Conservation (phyloP, 2,888 invertebrate species). For the Augochlorella aurata region DNA sequence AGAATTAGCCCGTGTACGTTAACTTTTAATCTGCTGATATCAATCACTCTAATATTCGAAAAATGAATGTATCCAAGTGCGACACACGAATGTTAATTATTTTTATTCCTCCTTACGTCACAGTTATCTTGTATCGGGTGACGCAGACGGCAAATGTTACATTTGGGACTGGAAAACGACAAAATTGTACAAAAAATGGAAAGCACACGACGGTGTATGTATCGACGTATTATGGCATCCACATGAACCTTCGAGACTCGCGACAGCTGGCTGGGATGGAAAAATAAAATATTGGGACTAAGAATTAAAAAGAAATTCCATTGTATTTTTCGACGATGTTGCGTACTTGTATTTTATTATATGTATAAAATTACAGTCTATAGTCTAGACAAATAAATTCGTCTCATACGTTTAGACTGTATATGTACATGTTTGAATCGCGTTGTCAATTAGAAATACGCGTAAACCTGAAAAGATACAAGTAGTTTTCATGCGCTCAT, state of each 20-base stretch:
- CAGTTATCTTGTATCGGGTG: slow-evolving; percentile 98
- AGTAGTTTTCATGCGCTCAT: not conserved
- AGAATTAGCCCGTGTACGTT: not conserved
- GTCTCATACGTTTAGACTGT: no score
- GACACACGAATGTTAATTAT: not conserved
- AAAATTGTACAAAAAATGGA: slow-evolving; percentile 98
- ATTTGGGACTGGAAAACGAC: slow-evolving; percentile 99
- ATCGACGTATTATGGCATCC: slow-evolving; percentile 98
- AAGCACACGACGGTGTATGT: slow-evolving; percentile 99
- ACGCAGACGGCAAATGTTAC: slow-evolving; percentile 99
- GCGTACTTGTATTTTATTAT: slow-evolving; percentile 32
- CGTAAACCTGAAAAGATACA: no score
- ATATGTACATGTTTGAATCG: no score
- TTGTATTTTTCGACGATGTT: slow-evolving; percentile 10
- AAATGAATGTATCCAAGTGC: not conserved
- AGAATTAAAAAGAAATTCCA: slow-evolving; percentile 61
- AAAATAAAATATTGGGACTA: slow-evolving; percentile 99
- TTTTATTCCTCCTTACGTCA: not conserved
- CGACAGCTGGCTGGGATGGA: slow-evolving; percentile 99
- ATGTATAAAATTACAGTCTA: not conserved
- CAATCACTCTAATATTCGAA: no score
- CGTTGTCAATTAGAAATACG: no score
- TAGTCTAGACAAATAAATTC: not conserved
- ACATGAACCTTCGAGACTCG: slow-evolving; percentile 97
- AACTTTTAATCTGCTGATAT: no score